A percentile compares a stretch with the other conserved stretches of the same genome.
Evolutionary conservation across 2,888 invertebrate species (phyloP).

Genomic region (Himalopsyche anomala): DNA sequence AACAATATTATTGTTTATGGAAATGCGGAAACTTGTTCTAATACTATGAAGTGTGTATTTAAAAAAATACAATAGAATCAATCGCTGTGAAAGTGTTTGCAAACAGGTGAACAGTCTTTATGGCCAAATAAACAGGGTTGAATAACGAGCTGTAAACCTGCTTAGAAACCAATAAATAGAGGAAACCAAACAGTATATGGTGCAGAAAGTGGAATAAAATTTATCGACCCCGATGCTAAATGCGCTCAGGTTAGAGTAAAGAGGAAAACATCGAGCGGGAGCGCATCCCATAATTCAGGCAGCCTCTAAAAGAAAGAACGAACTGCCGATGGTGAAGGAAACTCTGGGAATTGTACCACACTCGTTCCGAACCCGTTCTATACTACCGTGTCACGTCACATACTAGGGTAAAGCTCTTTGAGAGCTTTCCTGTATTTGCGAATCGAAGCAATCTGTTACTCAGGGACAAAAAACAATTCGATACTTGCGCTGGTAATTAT

Average conservation of each 20-base stretch:
- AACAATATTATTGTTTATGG: no score
- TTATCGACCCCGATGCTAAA: slow-evolving; percentile 45
- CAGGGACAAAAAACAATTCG: not conserved
- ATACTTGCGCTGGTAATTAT: no score
- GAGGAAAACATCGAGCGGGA: slow-evolving; percentile 25
- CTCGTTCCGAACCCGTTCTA: not conserved
- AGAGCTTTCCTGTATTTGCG: slow-evolving; percentile 19
- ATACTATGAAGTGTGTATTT: not conserved
- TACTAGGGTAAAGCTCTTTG: slow-evolving; percentile 2
- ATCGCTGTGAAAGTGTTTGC: not conserved
- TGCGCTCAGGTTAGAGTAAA: slow-evolving; percentile 42
- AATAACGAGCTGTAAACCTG: slow-evolving; percentile 31
- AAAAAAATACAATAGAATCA: slow-evolving; percentile 1
- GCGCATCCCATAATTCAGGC: slow-evolving; percentile 46
- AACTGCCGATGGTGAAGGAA: slow-evolving; percentile 43
- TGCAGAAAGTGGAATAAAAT: slow-evolving; percentile 43
- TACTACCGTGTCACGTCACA: slow-evolving; percentile 17
- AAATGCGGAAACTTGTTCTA: no score
- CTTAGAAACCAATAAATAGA: slow-evolving; percentile 21
- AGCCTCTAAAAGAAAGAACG: slow-evolving; percentile 48
- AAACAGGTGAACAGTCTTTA: slow-evolving; percentile 10
- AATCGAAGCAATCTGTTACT: slow-evolving; percentile 12
- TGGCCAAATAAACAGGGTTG: slow-evolving; percentile 8
- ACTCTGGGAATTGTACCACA: slow-evolving; percentile 23
- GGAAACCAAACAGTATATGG: slow-evolving; percentile 1